These are phyloP conservation scores for Drosophila tani DNA, from an alignment of 1,140 invertebrate species.

Conservation along the genomic window DNA sequence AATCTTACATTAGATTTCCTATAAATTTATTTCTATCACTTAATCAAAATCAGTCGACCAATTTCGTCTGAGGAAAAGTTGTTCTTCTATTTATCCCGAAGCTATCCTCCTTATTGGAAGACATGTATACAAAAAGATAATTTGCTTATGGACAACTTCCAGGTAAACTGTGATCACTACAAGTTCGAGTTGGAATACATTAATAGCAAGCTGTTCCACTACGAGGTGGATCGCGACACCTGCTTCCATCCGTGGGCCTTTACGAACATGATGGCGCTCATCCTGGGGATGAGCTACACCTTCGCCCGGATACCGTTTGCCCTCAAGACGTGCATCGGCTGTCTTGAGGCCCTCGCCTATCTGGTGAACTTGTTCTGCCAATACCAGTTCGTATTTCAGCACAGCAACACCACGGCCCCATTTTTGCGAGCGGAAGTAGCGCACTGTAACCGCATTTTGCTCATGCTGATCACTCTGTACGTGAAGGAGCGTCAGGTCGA, in stretches of 20 bases:
- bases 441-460: slow-evolving; percentile 89
- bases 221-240: slow-evolving; percentile 28
- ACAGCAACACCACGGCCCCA: slow-evolving; percentile 88
- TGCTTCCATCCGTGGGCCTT: slow-evolving; percentile 90
- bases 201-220: slow-evolving; percentile 53
- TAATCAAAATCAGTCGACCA: too few species aligned
- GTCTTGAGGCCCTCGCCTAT: slow-evolving; percentile 88
- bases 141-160: background rate
- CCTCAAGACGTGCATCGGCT: slow-evolving; percentile 90
- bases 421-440: slow-evolving; percentile 87
- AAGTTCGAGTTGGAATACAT: slow-evolving; percentile 29
- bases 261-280: slow-evolving; percentile 91
- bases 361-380: slow-evolving; percentile 88
- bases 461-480: slow-evolving; percentile 90
- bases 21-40: too few species aligned
- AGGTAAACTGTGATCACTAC: slow-evolving; percentile 38
- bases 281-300: slow-evolving; percentile 91
- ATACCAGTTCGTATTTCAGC: slow-evolving; percentile 86
- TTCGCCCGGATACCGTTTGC: slow-evolving; percentile 94
- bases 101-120: too few species aligned
- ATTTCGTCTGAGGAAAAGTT: too few species aligned
- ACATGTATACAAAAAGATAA: background rate
- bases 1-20: too few species aligned
- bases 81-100: too few species aligned
- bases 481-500: slow-evolving; percentile 94